Evolutionary conservation across 1,140 invertebrate genomes (phyloP).

Genomic region (Temnothorax longispinosus): DNA sequence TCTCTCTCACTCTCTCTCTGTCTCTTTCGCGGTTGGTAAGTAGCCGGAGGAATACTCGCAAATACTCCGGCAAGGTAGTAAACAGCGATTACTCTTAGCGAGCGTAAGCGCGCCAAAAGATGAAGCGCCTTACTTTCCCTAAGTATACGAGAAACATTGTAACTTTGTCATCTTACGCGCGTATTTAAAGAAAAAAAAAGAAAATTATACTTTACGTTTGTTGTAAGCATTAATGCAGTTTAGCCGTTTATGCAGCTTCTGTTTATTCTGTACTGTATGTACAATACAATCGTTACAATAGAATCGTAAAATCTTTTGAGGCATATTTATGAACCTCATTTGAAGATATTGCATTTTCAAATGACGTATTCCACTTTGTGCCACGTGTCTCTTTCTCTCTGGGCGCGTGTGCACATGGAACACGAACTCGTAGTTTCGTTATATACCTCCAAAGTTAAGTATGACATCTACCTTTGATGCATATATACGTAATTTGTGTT

Average conservation of each 20-base stretch:
- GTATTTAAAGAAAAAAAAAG: no score
- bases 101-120: no score
- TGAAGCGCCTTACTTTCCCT: no score
- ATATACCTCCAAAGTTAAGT: conserved; percentile 40
- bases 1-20: neutral
- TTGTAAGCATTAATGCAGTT: no score
- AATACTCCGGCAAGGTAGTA: no score
- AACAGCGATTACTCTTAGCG: no score
- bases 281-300: neutral
- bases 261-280: neutral
- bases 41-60: no score
- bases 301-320: neutral
- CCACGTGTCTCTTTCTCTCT: neutral
- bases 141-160: no score
- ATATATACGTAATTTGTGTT: neutral
- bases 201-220: no score
- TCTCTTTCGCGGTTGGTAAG: neutral
- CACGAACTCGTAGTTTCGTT: neutral
- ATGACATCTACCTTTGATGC: neutral
- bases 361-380: neutral
- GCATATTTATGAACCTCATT: neutral
- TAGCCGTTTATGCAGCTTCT: neutral
- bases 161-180: no score
- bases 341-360: neutral
- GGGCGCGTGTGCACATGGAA: neutral